Evolutionary conservation across 1,140 invertebrate genomes (phyloP).

Genomic region (Bombus consobrinus): DNA sequence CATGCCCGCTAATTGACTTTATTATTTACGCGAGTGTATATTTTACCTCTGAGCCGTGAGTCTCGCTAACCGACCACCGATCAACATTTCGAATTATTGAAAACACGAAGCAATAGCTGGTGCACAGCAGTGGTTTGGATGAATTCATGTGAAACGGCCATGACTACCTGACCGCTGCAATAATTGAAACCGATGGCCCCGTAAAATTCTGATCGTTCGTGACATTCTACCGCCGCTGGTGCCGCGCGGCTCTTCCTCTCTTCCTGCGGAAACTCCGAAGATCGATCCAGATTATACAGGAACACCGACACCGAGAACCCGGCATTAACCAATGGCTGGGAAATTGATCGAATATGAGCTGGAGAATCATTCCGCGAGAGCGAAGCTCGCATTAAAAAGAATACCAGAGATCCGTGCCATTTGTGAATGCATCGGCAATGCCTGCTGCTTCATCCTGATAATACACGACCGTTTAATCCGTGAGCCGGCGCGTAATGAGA

Average conservation of each 20-base stretch:
- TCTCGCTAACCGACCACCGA: background rate
- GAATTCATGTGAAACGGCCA: constrained; percentile 3
- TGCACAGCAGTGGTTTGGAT: no score
- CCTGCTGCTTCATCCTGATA: background rate
- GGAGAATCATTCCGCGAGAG: background rate
- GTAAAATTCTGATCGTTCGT: constrained; percentile 45
- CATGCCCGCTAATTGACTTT: constrained; percentile 56
- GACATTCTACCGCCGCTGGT: background rate
- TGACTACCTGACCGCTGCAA: constrained; percentile 30
- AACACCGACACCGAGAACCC: background rate
- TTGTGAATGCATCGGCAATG: background rate
- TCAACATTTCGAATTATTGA: constrained; percentile 48
- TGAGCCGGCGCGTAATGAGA: background rate
- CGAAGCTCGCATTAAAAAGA: constrained; percentile 7
- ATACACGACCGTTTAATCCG: constrained; percentile 16
- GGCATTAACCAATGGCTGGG: constrained; percentile 21
- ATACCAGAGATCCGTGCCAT: background rate
- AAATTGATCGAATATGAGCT: constrained; percentile 34
- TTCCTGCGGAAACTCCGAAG: background rate
- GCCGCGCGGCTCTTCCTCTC: background rate
- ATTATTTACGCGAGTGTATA: constrained; percentile 49
- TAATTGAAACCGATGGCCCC: constrained; percentile 66
- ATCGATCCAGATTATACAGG: constrained; percentile 38
- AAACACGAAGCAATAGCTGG: constrained; percentile 30
- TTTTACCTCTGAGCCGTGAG: background rate